Conservation (phyloP, 2,888 invertebrate species). For the Rutpela maculata region DNA sequence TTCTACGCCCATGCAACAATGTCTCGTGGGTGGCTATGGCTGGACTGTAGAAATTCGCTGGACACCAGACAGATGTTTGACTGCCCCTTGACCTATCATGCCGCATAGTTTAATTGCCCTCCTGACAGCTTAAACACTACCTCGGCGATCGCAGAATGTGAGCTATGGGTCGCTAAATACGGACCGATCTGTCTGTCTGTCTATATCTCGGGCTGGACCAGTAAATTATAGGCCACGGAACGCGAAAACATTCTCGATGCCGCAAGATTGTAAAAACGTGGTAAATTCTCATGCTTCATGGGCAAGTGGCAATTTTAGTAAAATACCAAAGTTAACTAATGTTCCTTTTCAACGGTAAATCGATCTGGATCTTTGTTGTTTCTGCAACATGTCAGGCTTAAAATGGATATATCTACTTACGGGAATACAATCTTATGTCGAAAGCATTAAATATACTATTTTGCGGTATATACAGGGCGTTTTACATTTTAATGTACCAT, state of each 20-base stretch:
- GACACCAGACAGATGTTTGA: constrained; percentile 49
- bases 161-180: constrained; percentile 64
- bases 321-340: constrained; percentile 17
- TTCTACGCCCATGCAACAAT: constrained; percentile 5
- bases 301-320: constrained; percentile 15
- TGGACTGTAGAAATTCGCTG: constrained; percentile 14
- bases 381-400: not conserved
- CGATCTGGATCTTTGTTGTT: constrained; percentile 15
- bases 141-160: constrained; percentile 59
- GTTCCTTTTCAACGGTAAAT: constrained; percentile 8
- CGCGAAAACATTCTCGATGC: constrained; percentile 29
- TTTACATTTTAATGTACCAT: not conserved
- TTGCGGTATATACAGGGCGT: not conserved
- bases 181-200: constrained; percentile 47
- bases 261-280: constrained; percentile 26
- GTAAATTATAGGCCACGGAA: constrained; percentile 52
- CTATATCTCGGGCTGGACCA: constrained; percentile 42
- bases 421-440: not conserved
- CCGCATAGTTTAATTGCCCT: constrained; percentile 66
- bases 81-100: constrained; percentile 66
- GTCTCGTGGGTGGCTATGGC: constrained; percentile 32
- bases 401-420: not conserved
- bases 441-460: too few relatives aligned
- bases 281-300: constrained; percentile 26
- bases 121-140: constrained; percentile 67